Conservation (phyloP, 2,113 vertebrate species). For the Eulemur rufifrons region DNA sequence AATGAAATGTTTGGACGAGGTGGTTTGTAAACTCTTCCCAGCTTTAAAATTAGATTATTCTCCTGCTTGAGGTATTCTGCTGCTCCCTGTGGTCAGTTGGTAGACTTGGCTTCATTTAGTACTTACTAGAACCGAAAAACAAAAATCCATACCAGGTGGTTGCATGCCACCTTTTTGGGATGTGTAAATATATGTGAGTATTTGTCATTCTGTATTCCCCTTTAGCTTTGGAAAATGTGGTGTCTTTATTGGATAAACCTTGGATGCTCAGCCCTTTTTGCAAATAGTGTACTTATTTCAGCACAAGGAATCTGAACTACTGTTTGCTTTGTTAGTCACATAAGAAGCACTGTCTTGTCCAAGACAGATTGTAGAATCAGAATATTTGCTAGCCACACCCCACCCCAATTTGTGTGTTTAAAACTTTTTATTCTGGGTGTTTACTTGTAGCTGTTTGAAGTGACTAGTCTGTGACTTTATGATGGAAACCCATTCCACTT, state of each 20-base stretch:
- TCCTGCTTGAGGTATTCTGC: slow-evolving; percentile 17
- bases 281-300: slow-evolving; percentile 80
- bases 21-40: neutral
- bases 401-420: slow-evolving; percentile 81
- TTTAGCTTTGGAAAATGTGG: slow-evolving; percentile 71
- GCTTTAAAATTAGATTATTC: slow-evolving; percentile 54
- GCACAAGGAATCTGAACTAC: slow-evolving; percentile 51
- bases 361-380: slow-evolving; percentile 78
- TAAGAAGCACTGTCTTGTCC: slow-evolving; percentile 74
- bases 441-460: slow-evolving; percentile 65
- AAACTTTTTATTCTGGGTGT: slow-evolving; percentile 74
- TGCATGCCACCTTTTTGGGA: neutral
- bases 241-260: slow-evolving; percentile 62
- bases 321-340: slow-evolving; percentile 79
- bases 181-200: slow-evolving; percentile 37
- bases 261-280: slow-evolving; percentile 60
- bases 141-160: neutral
- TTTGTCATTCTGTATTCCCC: slow-evolving; percentile 69
- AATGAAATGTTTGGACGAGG: neutral
- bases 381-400: slow-evolving; percentile 78
- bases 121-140: neutral
- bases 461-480: slow-evolving; percentile 66
- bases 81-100: neutral
- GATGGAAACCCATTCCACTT: slow-evolving; percentile 60
- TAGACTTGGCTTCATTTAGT: neutral